Percentiles rank a stretch among this genome's conserved stretches.
phyloP scores from a whole-genome alignment of 2,113 vertebrate genomes.

The Elgaria multicarinata region DNA sequence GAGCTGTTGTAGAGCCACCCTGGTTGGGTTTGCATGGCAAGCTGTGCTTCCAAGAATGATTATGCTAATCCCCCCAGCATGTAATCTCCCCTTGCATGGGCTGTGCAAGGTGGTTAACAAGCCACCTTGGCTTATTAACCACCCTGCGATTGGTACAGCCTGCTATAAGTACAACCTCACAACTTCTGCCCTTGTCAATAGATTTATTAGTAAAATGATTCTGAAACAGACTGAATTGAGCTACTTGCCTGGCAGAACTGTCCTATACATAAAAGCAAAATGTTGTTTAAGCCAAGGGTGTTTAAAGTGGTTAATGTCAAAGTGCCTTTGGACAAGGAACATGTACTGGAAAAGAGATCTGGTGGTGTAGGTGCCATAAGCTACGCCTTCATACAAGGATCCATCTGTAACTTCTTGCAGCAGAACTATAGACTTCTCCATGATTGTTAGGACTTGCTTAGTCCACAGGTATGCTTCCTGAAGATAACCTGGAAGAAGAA shows the following conservation, averaged over 20 bases:
- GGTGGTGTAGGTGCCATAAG: slow-evolving; percentile 96
- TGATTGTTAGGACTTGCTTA: slow-evolving; percentile 93
- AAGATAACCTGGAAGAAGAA: slow-evolving; percentile 86
- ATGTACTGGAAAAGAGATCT: slow-evolving; percentile 97
- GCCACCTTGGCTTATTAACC: no score
- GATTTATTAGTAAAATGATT: not conserved
- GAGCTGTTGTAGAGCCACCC: no score
- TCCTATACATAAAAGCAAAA: slow-evolving; percentile 97
- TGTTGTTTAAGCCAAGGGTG: slow-evolving; percentile 97
- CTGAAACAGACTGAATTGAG: not conserved
- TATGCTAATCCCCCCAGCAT: no score
- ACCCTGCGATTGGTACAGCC: not conserved
- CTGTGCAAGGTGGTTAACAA: no score
- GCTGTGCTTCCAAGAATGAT: no score
- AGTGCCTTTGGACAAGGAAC: slow-evolving; percentile 95
- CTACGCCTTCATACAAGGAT: slow-evolving; percentile 96
- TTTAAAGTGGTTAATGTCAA: slow-evolving; percentile 91
- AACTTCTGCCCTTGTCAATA: not conserved
- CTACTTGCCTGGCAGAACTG: slow-evolving; percentile 89
- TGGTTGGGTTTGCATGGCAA: no score
- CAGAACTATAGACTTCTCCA: slow-evolving; percentile 96
- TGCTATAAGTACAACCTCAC: not conserved
- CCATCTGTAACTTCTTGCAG: slow-evolving; percentile 93
- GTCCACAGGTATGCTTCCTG: slow-evolving; percentile 98
- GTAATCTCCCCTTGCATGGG: no score